These are phyloP conservation scores for Liolophura sinensis DNA, from an alignment of 1,140 invertebrate species.

Conservation along the genomic window DNA sequence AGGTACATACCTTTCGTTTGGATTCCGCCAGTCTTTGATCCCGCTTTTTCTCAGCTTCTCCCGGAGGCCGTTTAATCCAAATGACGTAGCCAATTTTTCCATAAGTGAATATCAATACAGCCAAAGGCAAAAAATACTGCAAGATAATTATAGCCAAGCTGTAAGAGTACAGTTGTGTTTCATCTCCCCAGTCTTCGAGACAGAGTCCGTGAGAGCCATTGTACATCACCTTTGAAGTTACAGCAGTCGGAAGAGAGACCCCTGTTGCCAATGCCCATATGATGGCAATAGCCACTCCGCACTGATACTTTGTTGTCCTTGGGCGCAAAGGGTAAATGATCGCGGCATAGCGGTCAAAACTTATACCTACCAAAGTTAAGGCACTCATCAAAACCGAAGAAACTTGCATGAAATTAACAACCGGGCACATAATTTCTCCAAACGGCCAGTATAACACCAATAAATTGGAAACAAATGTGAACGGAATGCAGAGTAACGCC, in stretches of 20 bases:
- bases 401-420: constrained; percentile 77
- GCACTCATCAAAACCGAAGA: constrained; percentile 95
- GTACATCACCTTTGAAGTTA: constrained; percentile 23
- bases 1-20: constrained; percentile 79
- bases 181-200: constrained; percentile 26
- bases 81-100: constrained; percentile 82
- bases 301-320: constrained; percentile 72
- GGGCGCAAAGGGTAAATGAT: constrained; percentile 86
- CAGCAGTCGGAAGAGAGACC: constrained; percentile 39
- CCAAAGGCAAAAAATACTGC: constrained; percentile 82
- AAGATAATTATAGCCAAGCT: constrained; percentile 76
- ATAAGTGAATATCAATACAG: constrained; percentile 83
- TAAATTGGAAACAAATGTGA: constrained; percentile 91
- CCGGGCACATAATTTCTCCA: constrained; percentile 87
- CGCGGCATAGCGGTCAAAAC: constrained; percentile 93
- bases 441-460: constrained; percentile 85
- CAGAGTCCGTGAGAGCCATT: constrained; percentile 25
- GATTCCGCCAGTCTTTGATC: constrained; percentile 82
- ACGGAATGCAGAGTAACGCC: constrained; percentile 89
- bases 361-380: constrained; percentile 93
- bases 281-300: constrained; percentile 70
- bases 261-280: constrained; percentile 71
- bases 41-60: constrained; percentile 80
- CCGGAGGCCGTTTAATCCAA: constrained; percentile 84
- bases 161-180: constrained; percentile 66